Evolutionary conservation across 92 coral and sea anemone genomes (phyloP).

Genomic region (Actinernus sp.): DNA sequence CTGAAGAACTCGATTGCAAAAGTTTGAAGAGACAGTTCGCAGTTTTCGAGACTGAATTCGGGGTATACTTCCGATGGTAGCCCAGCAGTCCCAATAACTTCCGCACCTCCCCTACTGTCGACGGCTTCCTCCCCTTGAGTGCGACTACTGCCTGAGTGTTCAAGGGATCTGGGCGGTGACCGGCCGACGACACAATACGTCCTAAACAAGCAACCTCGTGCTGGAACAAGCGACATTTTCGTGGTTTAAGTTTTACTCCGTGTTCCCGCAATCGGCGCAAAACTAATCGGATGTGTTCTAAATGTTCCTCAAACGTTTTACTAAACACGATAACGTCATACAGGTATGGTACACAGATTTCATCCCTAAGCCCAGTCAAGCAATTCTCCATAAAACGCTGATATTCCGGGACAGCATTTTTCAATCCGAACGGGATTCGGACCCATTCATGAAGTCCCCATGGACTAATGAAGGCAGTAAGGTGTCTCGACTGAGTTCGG

Average conservation of each 20-base stretch:
- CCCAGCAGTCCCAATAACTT: slow-evolving; percentile 39
- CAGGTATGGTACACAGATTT: slow-evolving; percentile 8
- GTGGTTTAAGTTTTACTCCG: slow-evolving; percentile 28
- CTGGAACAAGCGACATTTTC: slow-evolving; percentile 31
- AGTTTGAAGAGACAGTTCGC: slow-evolving; percentile 36
- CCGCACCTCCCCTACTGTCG: slow-evolving; percentile 29
- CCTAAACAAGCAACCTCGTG: slow-evolving; percentile 25
- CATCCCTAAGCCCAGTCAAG: slow-evolving; percentile 4
- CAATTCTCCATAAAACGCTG: slow-evolving; percentile 27
- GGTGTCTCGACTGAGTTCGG: no score
- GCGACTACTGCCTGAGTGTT: slow-evolving; percentile 27
- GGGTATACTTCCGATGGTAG: slow-evolving; percentile 32
- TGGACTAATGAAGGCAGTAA: no score
- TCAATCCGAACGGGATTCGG: slow-evolving; percentile 48
- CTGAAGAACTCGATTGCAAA: no score
- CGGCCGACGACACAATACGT: slow-evolving; percentile 27
- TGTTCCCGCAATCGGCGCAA: slow-evolving; percentile 11
- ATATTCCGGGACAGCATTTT: slow-evolving; percentile 28
- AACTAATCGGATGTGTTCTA: slow-evolving; percentile 14
- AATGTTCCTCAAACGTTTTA: slow-evolving; percentile 28
- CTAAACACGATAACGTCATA: slow-evolving; percentile 38
- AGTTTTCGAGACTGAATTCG: slow-evolving; percentile 30
- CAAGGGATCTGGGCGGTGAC: slow-evolving; percentile 15
- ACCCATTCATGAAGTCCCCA: slow-evolving; percentile 62
- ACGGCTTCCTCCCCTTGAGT: slow-evolving; percentile 13